phyloP scores from a whole-genome alignment of 2,888 invertebrate species.

The Acleris laterana region DNA sequence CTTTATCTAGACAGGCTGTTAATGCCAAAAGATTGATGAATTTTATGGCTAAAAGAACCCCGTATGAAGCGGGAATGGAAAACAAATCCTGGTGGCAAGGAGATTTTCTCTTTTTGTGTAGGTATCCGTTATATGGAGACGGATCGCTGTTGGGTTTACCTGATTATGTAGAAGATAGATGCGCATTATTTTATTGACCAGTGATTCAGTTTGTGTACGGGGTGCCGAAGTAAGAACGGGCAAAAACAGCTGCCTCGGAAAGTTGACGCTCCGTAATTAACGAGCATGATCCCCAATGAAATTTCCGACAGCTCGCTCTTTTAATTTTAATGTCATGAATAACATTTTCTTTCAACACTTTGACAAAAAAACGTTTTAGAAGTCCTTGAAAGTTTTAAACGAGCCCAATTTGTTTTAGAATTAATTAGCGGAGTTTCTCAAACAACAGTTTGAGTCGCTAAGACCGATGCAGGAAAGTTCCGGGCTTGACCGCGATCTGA shows the following conservation, averaged over 20 bases:
- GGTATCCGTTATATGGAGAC: conserved; percentile 32
- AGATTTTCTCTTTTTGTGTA: conserved; percentile 22
- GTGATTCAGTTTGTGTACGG: background rate
- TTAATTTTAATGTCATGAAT: conserved; percentile 17
- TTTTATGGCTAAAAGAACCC: conserved; percentile 49
- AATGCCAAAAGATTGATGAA: conserved; percentile 77
- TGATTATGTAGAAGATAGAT: conserved; percentile 28
- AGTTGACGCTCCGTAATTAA: background rate
- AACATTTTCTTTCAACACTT: conserved; percentile 28
- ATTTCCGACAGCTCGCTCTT: conserved; percentile 12
- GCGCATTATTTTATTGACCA: conserved; percentile 6
- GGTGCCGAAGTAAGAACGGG: background rate
- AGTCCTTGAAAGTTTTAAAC: conserved; percentile 32
- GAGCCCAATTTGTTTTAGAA: conserved; percentile 31
- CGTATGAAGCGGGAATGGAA: conserved; percentile 30
- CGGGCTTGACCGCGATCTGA: conserved; percentile 27
- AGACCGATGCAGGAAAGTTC: conserved; percentile 20
- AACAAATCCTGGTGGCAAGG: conserved; percentile 11
- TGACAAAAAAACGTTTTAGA: conserved; percentile 27
- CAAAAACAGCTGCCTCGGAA: background rate
- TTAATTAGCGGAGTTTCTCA: conserved; percentile 35
- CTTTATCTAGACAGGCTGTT: conserved; percentile 74
- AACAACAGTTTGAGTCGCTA: conserved; percentile 31
- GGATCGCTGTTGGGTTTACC: conserved; percentile 15
- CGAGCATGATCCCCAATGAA: conserved; percentile 8